A percentile compares a stretch with the other conserved stretches of the same genome.
Evolutionary conservation across 2,888 invertebrate genomes (phyloP).

Genomic region (Pelosia muscerda): DNA sequence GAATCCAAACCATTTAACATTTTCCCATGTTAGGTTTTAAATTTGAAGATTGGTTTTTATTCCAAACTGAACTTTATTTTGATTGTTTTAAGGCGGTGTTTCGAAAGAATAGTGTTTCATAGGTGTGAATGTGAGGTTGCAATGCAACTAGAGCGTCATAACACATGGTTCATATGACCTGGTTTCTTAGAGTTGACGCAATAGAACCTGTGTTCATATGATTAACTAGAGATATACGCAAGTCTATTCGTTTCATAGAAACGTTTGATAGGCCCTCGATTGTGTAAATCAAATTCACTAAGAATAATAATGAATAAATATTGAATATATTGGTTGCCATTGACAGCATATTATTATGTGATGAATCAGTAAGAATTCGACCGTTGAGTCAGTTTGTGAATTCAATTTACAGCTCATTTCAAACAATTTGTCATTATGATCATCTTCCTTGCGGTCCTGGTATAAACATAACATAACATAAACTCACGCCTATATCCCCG

Average conservation of each 20-base stretch:
- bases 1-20: slow-evolving; percentile 8
- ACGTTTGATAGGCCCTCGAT: background rate
- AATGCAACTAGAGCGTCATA: slow-evolving; percentile 1
- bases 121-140: background rate
- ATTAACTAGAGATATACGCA: background rate
- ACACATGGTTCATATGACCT: slow-evolving; percentile 16
- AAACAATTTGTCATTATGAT: too few relatives aligned
- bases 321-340: too few relatives aligned
- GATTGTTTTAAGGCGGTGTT: background rate
- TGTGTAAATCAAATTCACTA: too few relatives aligned
- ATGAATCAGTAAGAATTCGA: too few relatives aligned
- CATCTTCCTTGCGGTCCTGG: too few relatives aligned
- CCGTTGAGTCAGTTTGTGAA: too few relatives aligned
- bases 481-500: too few relatives aligned
- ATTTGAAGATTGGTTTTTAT: background rate
- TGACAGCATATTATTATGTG: too few relatives aligned
- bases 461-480: too few relatives aligned
- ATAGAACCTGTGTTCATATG: background rate
- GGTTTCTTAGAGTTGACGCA: slow-evolving; percentile 9
- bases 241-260: background rate
- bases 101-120: background rate
- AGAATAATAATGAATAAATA: too few relatives aligned
- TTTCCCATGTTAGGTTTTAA: background rate
- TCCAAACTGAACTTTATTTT: background rate
- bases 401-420: too few relatives aligned